A percentile compares a stretch with the other conserved stretches of the same genome.
Evolutionary conservation across 2,113 vertebrate genomes (phyloP).

Genomic region (Siniperca knerii): DNA sequence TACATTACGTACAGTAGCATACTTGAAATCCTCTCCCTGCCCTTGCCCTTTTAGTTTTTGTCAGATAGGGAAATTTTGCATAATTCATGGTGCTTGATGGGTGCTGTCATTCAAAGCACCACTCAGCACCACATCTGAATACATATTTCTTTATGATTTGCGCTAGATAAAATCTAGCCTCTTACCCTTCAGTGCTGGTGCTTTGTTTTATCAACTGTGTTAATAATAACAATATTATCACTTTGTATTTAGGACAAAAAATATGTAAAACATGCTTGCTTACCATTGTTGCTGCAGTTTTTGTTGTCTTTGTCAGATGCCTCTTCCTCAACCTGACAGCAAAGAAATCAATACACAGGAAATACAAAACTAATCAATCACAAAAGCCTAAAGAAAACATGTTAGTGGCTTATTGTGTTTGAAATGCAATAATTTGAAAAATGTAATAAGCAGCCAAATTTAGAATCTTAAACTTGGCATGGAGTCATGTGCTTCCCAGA

Average conservation of each 20-base stretch:
- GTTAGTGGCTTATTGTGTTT: neutral
- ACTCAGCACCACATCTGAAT: conserved; percentile 26
- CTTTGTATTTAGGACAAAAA: conserved; percentile 4
- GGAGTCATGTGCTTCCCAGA: conserved; percentile 45
- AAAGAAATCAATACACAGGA: conserved; percentile 18
- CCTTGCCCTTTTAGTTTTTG: conserved; percentile 51
- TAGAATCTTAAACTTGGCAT: conserved; percentile 50
- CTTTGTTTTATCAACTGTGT: neutral
- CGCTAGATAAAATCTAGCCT: conserved; percentile 21
- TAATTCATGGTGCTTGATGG: conserved; percentile 52
- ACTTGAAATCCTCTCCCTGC: conserved; percentile 36
- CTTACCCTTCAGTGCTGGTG: neutral
- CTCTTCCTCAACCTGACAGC: conserved; percentile 87
- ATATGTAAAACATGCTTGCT: conserved; percentile 11
- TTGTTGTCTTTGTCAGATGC: conserved; percentile 90
- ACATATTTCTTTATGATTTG: conserved; percentile 25
- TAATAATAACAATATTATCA: neutral
- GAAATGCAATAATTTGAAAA: neutral
- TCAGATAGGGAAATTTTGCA: conserved; percentile 37
- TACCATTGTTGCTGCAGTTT: conserved; percentile 88
- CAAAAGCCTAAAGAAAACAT: conserved; percentile 2
- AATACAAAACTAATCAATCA: conserved; percentile 7
- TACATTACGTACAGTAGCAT: neutral
- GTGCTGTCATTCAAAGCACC: conserved; percentile 38
- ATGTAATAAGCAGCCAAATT: conserved; percentile 26